Percentiles rank a stretch among this genome's conserved stretches.
Conservation (phyloP, 1,140 invertebrate species). For the Oscheius sp. region DNA sequence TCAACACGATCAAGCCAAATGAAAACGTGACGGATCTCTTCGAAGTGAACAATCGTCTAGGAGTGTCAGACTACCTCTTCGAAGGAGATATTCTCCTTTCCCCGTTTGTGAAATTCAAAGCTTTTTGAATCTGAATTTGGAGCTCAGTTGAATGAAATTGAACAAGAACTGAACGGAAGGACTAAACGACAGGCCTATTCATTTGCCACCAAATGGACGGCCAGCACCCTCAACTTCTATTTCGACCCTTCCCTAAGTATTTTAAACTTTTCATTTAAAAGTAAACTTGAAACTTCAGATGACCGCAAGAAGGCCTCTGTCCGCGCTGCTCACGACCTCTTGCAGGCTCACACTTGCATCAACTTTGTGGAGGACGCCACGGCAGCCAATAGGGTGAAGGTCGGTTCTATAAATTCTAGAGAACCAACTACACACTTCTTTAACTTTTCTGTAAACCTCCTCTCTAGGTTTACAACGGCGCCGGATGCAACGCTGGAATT, state of each 20-base stretch:
- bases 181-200: neutral
- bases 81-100: too few relatives aligned
- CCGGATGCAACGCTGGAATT: slow-evolving; percentile 15
- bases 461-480: slow-evolving; percentile 8
- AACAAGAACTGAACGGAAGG: neutral
- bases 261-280: neutral
- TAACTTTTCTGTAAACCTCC: neutral
- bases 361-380: slow-evolving; percentile 10
- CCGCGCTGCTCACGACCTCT: neutral
- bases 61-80: too few relatives aligned
- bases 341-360: slow-evolving; percentile 5
- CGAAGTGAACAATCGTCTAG: too few relatives aligned
- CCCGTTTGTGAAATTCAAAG: neutral
- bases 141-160: neutral
- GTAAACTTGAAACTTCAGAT: neutral
- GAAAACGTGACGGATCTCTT: too few relatives aligned
- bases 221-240: neutral
- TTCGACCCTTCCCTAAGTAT: neutral
- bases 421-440: neutral
- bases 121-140: neutral
- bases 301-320: neutral
- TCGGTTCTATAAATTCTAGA: neutral
- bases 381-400: slow-evolving; percentile 25
- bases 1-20: too few relatives aligned
- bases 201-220: neutral